Evolutionary conservation across 2,797 vertebrate genomes (phyloP).

Genomic region (Onychomys leucogaster): DNA sequence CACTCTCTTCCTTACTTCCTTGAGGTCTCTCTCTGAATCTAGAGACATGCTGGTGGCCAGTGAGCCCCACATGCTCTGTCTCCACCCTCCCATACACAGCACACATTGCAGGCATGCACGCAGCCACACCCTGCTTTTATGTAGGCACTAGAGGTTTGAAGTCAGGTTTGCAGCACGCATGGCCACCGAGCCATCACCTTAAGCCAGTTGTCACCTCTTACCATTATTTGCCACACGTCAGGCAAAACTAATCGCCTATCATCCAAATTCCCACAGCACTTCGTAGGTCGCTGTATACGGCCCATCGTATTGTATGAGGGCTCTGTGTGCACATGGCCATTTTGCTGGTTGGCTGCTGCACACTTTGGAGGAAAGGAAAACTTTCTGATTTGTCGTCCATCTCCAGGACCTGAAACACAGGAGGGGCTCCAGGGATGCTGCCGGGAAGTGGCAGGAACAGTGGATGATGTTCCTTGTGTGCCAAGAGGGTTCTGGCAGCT

Average conservation of each 20-base stretch:
- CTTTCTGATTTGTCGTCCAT: neutral
- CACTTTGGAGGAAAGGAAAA: neutral
- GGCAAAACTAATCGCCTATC: constrained; percentile 3
- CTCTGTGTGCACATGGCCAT: neutral
- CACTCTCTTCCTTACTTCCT: neutral
- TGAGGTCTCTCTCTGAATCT: neutral
- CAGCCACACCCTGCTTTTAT: neutral
- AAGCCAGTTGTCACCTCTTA: constrained; percentile 8
- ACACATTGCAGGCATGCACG: neutral
- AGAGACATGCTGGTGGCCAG: neutral
- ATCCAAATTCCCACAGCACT: neutral
- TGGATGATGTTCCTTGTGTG: neutral
- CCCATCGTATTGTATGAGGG: neutral
- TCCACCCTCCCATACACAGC: neutral
- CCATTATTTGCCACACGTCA: neutral
- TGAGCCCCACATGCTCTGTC: neutral
- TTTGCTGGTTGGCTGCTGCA: neutral
- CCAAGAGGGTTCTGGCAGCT: neutral
- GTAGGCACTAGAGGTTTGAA: neutral
- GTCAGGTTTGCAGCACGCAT: neutral
- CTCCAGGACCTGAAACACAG: neutral
- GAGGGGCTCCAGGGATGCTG: neutral
- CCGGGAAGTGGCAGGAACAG: neutral
- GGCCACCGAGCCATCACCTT: neutral
- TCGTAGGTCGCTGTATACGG: neutral